Evolutionary conservation across 2,888 invertebrate species (phyloP), one percentile per base, ranked within the genome.

Genomic region (Deilephila elpenor): DNA sequence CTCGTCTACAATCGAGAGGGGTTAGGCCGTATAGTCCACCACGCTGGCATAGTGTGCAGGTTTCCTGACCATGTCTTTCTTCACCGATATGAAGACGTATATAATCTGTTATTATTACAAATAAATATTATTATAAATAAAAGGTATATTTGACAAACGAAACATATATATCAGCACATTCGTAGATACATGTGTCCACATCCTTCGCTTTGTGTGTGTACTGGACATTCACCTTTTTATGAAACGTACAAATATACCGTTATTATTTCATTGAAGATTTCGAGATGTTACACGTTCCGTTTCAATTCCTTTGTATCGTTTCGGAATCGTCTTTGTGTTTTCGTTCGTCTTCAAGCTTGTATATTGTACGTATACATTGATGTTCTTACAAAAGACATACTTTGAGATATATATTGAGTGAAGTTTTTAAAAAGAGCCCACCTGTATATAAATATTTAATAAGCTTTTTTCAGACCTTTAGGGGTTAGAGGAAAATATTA

Each of bases 231-330:
- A 19, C 6, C 32, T 61, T 32, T 3, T 14, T 19, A 61, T 17
- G 34, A 29, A 44, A 44, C 11, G 3, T 32, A 61, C 29, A 32
- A 32, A 61, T 61, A 34, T 14, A 61, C 61, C 32, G 14, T 61
- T 32, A 29, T 14, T 32, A 29, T 61, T 32, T 61, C 61, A 61
- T 32, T 61, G 74, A 74, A 74, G 62, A 75, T 75, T 75, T 75
- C 73, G 74, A 72, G 75, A 76, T 77, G 75, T 37, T 32, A 34
- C 61, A 32, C 32, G 61, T 61, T 61, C 32, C 17, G 19, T 61
- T 19, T 32, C 34, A 32, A 61, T 32, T 25, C 19, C 61, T 61
- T 61, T 61, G 61, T 61, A 19, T 32, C 61, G 29, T 61, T 17
- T 61, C 32, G 4, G 32, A 29, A 29, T 61, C 29, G 5, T 34